Conservation (phyloP, 2,797 vertebrate genomes). For the Triplophysa bombifrons region DNA sequence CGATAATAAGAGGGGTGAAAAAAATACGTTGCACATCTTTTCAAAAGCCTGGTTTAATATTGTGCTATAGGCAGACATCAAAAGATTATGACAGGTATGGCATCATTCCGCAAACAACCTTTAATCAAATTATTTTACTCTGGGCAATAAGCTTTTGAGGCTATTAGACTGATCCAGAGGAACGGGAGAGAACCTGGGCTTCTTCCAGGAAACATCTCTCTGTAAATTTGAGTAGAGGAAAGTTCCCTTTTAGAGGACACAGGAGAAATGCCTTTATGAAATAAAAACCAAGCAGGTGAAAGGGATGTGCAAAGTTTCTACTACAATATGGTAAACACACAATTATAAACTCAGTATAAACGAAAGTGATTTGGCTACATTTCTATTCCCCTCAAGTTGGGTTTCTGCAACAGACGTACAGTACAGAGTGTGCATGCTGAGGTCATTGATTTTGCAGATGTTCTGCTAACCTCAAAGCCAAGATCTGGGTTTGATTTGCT, state of each 20-base stretch:
- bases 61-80: constrained; percentile 34
- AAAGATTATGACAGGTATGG: constrained; percentile 46
- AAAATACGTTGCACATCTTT: constrained; percentile 19
- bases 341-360: constrained; percentile 10
- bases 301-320: constrained; percentile 40
- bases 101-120: constrained; percentile 40
- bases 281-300: constrained; percentile 46
- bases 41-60: constrained; percentile 26
- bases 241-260: constrained; percentile 46
- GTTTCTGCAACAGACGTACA: background rate
- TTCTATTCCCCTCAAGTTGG: background rate
- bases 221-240: constrained; percentile 44
- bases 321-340: constrained; percentile 31
- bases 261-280: constrained; percentile 47
- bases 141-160: constrained; percentile 46
- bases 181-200: constrained; percentile 40
- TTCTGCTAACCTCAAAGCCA: background rate
- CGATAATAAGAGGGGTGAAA: constrained; percentile 4
- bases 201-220: constrained; percentile 50
- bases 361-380: background rate
- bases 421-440: constrained; percentile 1
- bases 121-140: constrained; percentile 55
- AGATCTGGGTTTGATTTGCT: constrained; percentile 16
- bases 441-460: constrained; percentile 35
- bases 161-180: constrained; percentile 41